Evolutionary conservation across 1,140 invertebrate species (phyloP).

Genomic region (Drosophila serrata): DNA sequence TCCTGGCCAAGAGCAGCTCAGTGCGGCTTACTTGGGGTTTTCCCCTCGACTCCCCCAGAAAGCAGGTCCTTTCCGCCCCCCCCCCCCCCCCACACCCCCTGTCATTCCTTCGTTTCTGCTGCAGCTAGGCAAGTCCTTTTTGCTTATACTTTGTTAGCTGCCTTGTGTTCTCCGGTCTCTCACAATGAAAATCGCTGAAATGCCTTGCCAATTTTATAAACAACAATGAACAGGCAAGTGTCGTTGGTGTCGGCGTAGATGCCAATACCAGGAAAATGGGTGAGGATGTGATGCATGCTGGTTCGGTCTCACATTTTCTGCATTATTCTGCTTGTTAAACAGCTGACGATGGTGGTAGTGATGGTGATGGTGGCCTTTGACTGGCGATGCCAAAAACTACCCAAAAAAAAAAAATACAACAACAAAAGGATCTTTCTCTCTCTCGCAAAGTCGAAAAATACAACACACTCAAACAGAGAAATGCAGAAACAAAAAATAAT

Average conservation of each 20-base stretch:
- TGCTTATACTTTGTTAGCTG: not conserved
- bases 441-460: not conserved
- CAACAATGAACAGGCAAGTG: conserved; percentile 66
- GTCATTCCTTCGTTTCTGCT: too few species aligned
- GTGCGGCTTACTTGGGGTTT: conserved; percentile 17
- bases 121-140: conserved; percentile 5
- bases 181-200: conserved; percentile 61
- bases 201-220: conserved; percentile 69
- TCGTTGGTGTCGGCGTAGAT: conserved; percentile 33
- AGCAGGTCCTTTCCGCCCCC: not conserved
- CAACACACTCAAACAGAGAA: not conserved
- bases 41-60: not conserved
- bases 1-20: conserved; percentile 18
- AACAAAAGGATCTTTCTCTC: conserved; percentile 12
- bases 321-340: conserved; percentile 80
- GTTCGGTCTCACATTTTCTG: conserved; percentile 31
- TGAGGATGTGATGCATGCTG: too few species aligned
- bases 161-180: not conserved
- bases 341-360: conserved; percentile 41
- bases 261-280: conserved; percentile 21
- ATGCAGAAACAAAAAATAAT: conserved; percentile 55
- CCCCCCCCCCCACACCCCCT: too few species aligned
- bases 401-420: conserved; percentile 10
- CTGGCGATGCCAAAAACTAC: conserved; percentile 56
- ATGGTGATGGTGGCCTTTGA: conserved; percentile 50